Percentiles rank a stretch among this genome's conserved stretches.
Evolutionary conservation across 2,888 invertebrate genomes (phyloP).

Genomic region (Sesia apiformis): DNA sequence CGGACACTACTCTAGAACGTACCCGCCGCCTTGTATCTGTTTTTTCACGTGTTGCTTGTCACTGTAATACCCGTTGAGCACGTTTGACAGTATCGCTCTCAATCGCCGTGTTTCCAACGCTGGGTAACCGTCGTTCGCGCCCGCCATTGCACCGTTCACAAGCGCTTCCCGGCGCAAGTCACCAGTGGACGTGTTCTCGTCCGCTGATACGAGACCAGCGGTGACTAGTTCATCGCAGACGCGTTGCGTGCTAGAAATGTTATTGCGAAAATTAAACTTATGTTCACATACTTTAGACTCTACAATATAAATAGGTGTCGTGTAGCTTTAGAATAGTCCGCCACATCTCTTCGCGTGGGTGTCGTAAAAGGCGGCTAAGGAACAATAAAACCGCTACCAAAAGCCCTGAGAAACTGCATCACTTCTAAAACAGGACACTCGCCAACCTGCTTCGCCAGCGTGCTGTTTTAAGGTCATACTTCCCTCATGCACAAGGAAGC

Average conservation of each 20-base stretch:
- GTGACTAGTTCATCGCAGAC: slow-evolving; percentile 57
- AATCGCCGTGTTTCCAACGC: slow-evolving; percentile 85
- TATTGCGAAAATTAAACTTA: too few species aligned
- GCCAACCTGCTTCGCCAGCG: too few species aligned
- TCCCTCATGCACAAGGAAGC: too few species aligned
- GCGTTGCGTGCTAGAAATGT: slow-evolving; percentile 46
- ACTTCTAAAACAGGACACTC: too few species aligned
- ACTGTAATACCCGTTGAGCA: slow-evolving; percentile 91
- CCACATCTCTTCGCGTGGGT: too few species aligned
- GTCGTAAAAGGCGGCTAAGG: too few species aligned
- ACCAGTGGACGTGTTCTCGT: slow-evolving; percentile 45
- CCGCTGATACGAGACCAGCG: slow-evolving; percentile 52
- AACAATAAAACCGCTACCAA: too few species aligned
- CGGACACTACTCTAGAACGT: slow-evolving; percentile 20
- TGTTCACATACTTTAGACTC: too few species aligned
- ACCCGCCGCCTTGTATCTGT: slow-evolving; percentile 91
- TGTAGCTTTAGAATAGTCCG: too few species aligned
- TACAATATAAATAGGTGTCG: too few species aligned
- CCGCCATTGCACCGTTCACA: slow-evolving; percentile 59
- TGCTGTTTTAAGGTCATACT: too few species aligned
- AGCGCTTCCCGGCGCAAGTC: slow-evolving; percentile 58
- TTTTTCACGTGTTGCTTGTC: slow-evolving; percentile 96
- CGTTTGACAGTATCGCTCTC: slow-evolving; percentile 82
- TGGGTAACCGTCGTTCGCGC: slow-evolving; percentile 77
- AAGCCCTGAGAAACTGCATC: too few species aligned